Percentiles rank a stretch among this genome's conserved stretches.
phyloP scores from a whole-genome alignment of 1,140 invertebrate species.

The Diorhabda elongata region DNA sequence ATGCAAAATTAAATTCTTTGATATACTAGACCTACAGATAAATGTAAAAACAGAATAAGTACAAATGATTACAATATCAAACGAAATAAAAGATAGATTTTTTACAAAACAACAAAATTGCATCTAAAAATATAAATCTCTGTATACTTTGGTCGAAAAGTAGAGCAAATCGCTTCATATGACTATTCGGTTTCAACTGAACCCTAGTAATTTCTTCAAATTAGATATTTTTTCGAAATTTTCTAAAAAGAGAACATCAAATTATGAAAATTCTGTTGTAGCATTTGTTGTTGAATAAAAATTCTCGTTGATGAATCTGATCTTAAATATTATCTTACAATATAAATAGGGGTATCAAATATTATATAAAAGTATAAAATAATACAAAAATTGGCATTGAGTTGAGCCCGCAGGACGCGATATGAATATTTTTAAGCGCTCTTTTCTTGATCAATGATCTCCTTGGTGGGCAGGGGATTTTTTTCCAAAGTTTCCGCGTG shows the following conservation, averaged over 20 bases:
- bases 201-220: no score
- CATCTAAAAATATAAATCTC: constrained; percentile 21
- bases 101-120: constrained; percentile 11
- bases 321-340: constrained; percentile 26
- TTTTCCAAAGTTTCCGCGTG: constrained; percentile 87
- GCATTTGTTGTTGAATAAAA: constrained; percentile 15
- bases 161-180: no score
- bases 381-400: constrained; percentile 36
- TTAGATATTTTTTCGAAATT: no score
- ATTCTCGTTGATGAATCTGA: constrained; percentile 16
- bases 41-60: constrained; percentile 26
- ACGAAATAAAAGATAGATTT: constrained; percentile 15
- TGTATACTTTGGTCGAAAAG: constrained; percentile 10
- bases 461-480: constrained; percentile 78
- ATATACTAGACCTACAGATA: constrained; percentile 21
- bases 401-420: constrained; percentile 21
- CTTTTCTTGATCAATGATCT: constrained; percentile 70
- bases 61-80: constrained; percentile 21
- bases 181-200: no score
- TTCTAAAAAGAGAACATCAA: constrained; percentile 25
- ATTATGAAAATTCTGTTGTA: constrained; percentile 21
- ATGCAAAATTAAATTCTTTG: constrained; percentile 36
- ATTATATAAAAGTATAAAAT: constrained; percentile 43
- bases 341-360: constrained; percentile 37
- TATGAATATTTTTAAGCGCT: constrained; percentile 36